Evolutionary conservation across 1,140 invertebrate species (phyloP), one percentile per base, ranked within the genome.

Genomic region (Zaprionus nigranus): DNA sequence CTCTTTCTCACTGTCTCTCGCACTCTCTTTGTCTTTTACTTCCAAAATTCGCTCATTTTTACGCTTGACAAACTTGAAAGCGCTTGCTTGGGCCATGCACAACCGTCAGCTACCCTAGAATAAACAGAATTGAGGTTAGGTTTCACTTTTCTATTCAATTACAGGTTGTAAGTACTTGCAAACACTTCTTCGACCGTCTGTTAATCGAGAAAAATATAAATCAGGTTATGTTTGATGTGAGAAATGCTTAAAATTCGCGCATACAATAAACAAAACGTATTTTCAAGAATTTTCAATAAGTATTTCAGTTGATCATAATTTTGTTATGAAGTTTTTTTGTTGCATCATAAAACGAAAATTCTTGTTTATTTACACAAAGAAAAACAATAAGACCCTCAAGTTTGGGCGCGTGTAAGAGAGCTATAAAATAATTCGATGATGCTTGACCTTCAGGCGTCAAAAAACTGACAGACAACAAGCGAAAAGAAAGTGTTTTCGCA

Each of bases 11-110:
- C 28, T n/a, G n/a, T 26, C 24, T 24, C 28, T 54, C n/a, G 0
- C 11, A 38, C 28, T n/a, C 58, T 40, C 59, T 43, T 15, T 17
- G 20, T 7, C 24, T 5, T 17, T 57, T 13, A n/a, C 62, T 30
- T 38, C 30, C 40, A 3, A 73, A 67, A 66, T 71, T 60, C 51
- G 58, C 34, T 85, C 78, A 84, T 75, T 85, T 86, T 81, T 70
- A 70, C 79, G 83, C 84, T 75, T 88, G 67, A 88, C 78, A 81
- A 81, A 83, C 70, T 83, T 72, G 36, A 60, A 63, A 69, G 30
- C 22, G 7, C 1, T 34, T 12, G 34, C 3, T 7, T 26, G 15
- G 15, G 26, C n/a, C 30, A 13, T 40, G 53, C 12, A 5, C 58
- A 64, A 75, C 59, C 46, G 7, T 0, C 3, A 1, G 15, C 64